Base-by-base conservation (phyloP, 64 coral and sea anemone species). In the Dendronephthya gigantea region DNA sequence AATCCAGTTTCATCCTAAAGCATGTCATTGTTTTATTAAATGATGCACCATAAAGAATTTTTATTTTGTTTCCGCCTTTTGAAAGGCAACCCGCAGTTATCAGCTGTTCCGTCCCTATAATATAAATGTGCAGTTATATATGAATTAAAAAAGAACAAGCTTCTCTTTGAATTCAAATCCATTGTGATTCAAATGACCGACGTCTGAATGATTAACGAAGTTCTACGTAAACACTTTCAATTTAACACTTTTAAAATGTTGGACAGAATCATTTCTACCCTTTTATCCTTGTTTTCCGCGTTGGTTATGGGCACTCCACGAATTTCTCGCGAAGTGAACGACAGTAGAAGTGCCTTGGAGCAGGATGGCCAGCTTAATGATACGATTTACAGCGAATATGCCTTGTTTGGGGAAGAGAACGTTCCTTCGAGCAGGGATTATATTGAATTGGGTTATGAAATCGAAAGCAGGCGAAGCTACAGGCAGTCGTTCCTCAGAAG, bases 381-480 rank as follows among this genome's bases (percentile, higher is more conserved):
- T 84, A 48, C 15, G 49, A 84, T 84, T 82, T 35, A 36, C 31
- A 82, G 81, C 22, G 81, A 82, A 36, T 82, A 82, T 82, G 81
- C 41, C 41, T 45, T 11, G 11, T 45, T 45, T 11, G 41, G 39
- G 45, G 25, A 82, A 82, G 81, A 36, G 36, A 40, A 43, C 39
- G 0, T 37, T 36, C 45, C 81, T 33, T 29, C 12, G 33, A 82
- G 22, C 22, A 82, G n/a, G 2, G 36, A 82, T 2, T 82, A 39
- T 49, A 14, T 84, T 33, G 10, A 50, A 39, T 43, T 84, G 22
- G 82, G 15, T 19, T 49, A 84, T 43, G 82, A 48, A 84, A 45
- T 40, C 40, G 40, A 27, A 84, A 19, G 22, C 13, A 47, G 49
- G 82, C 82, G 33, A 22, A 84, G 40, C 29, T 84, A 84, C 39